Percentiles rank a stretch among this genome's conserved stretches.
These are phyloP conservation scores for Poecilia velifera DNA, from an alignment of 2,797 vertebrate genomes.

Conservation along the genomic window DNA sequence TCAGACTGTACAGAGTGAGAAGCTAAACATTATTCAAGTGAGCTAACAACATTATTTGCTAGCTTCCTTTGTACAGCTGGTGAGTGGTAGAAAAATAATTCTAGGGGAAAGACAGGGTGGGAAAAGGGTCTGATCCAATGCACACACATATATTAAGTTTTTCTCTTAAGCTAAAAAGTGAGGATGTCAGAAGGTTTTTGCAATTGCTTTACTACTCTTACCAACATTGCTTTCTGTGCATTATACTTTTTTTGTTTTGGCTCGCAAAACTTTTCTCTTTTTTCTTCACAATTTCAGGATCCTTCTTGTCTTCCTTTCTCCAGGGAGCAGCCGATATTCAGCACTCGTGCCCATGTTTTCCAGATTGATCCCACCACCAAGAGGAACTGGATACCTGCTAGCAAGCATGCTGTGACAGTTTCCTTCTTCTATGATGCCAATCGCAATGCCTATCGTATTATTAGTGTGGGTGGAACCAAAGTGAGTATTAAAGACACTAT, in stretches of 20 bases:
- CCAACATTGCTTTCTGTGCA: neutral
- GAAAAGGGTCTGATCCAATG: neutral
- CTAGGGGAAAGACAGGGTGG: neutral
- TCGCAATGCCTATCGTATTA: constrained; percentile 93
- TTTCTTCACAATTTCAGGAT: neutral
- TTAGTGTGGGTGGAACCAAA: constrained; percentile 97
- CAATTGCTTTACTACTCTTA: neutral
- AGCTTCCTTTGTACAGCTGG: neutral
- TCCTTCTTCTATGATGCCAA: constrained; percentile 96
- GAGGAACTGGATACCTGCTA: constrained; percentile 96
- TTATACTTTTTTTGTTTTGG: neutral
- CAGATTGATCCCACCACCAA: constrained; percentile 96
- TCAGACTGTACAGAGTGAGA: neutral
- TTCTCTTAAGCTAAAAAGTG: neutral
- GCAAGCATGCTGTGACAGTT: constrained; percentile 94
- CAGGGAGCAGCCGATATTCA: constrained; percentile 98
- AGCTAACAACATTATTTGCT: neutral
- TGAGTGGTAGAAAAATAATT: neutral
- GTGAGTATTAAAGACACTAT: constrained; percentile 67
- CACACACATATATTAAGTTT: neutral
- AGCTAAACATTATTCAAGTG: neutral
- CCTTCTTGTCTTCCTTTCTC: constrained; percentile 23
- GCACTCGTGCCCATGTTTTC: constrained; percentile 94
- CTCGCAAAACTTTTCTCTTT: neutral
- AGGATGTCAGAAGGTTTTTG: neutral